Evolutionary conservation across 1,140 invertebrate genomes (phyloP), one percentile per base, ranked within the genome.

Genomic region (Ceratosolen solmsi): DNA sequence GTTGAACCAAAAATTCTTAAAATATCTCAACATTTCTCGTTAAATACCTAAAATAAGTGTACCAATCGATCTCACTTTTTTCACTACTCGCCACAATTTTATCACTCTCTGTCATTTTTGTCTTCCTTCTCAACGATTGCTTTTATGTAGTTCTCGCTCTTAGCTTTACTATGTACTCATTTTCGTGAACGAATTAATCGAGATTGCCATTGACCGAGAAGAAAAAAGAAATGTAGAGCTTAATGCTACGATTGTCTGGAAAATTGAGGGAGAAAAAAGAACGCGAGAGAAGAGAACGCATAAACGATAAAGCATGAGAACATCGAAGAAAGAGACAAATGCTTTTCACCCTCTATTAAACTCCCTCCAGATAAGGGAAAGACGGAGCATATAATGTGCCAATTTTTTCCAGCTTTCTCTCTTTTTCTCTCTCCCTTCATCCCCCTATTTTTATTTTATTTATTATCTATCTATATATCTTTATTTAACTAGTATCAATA

Each of bases 291-390:
- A 72, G 22, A 30, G 65, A 74, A 65, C 71, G 58, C 25, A 73
- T 56, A 73, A 80, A 72, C 46, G 78, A 68, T 60, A 80, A 41
- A 49, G 58, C 36, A 85, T 75, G 84, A 85, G 84, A 85, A 82
- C 82, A n/a, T 5, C 20, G 33, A 38, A 38, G 27, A 68, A 38
- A 68, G 27, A 68, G 83, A 88, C 84, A 84, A 86, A 87, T 83
- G 87, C 84, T 88, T 92, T 91, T 92, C 90, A 92, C 89, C 89
- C 91, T 91, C 90, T 92, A 91, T 92, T 92, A 92, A 92, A 90
- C 88, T 89, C 87, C 71, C 88, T 87, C 84, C 85, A 87, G 87
- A 91, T 89, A 91, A 89, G 90, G 87, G 88, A 92, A 92, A 91
- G 90, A 90, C 90, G 89, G 89, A n/a, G n/a, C n/a, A n/a, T 87